Evolutionary conservation across 2,888 invertebrate genomes (phyloP).

Genomic region (Geotrupes spiniger): DNA sequence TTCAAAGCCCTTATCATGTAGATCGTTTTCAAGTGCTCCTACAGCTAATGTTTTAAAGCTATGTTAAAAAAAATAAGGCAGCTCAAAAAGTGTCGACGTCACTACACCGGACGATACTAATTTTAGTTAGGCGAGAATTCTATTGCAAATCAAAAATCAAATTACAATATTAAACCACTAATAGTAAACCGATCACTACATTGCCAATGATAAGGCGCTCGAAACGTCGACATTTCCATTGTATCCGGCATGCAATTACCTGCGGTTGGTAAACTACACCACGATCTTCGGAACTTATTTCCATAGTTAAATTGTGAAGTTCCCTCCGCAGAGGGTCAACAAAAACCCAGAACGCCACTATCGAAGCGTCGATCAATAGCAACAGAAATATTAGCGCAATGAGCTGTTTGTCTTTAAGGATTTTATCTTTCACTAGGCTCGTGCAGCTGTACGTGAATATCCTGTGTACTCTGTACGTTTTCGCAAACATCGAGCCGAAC

Average conservation of each 20-base stretch:
- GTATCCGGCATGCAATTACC: constrained; percentile 51
- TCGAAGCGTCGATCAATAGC: constrained; percentile 76
- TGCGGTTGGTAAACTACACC: constrained; percentile 83
- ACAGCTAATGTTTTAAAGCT: too few species aligned
- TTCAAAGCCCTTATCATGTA: too few species aligned
- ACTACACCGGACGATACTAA: too few species aligned
- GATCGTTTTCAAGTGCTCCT: too few species aligned
- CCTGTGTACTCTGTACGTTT: constrained; percentile 88
- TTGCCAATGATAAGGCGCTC: too few species aligned
- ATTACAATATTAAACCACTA: too few species aligned
- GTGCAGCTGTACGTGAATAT: constrained; percentile 83
- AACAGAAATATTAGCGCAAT: constrained; percentile 81
- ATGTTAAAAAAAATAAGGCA: too few species aligned
- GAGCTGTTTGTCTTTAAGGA: constrained; percentile 85
- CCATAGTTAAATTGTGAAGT: constrained; percentile 76
- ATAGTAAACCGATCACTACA: too few species aligned
- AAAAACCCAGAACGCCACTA: constrained; percentile 80
- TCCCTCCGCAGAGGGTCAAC: constrained; percentile 86
- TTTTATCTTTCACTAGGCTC: constrained; percentile 83
- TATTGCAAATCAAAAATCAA: too few species aligned
- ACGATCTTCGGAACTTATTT: constrained; percentile 73
- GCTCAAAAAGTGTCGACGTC: too few species aligned
- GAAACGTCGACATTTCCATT: too few species aligned
- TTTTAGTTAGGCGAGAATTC: too few species aligned
- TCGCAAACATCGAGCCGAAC: constrained; percentile 93